A percentile compares a stretch with the other conserved stretches of the same genome.
phyloP scores from a whole-genome alignment of 2,888 invertebrate genomes.

The Maniola hyperantus region DNA sequence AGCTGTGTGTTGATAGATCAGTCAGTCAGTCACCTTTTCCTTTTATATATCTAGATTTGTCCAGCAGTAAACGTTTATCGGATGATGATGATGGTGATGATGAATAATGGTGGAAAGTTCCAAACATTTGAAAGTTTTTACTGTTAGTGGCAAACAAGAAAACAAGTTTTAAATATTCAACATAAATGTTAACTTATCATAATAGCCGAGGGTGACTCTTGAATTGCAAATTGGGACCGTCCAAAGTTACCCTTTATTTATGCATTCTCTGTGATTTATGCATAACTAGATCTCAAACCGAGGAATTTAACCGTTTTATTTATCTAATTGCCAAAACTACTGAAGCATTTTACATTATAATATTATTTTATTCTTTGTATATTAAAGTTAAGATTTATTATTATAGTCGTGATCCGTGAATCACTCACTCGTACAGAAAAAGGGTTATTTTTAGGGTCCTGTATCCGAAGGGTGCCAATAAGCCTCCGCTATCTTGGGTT shows the following conservation, averaged over 20 bases:
- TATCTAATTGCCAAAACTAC: not conserved
- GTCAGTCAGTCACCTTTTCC: no score
- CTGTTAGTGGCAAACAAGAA: not conserved
- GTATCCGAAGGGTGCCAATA: no score
- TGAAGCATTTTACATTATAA: not conserved
- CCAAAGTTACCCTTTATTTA: conserved; percentile 11
- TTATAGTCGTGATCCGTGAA: no score
- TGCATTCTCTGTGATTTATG: not conserved
- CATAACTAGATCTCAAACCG: not conserved
- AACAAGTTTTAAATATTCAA: not conserved
- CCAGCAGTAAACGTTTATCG: no score
- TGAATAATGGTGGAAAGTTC: not conserved
- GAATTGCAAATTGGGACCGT: conserved; percentile 17
- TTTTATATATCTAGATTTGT: no score
- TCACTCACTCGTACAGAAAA: no score
- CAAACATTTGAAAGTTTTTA: not conserved
- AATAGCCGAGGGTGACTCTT: not conserved
- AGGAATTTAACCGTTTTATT: not conserved
- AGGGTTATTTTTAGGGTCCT: no score
- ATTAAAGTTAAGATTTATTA: no score
- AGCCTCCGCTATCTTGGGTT: no score
- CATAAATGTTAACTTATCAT: not conserved
- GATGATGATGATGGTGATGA: no score
- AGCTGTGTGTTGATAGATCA: no score
- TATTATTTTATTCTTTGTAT: not conserved